Percentiles rank a stretch among this genome's conserved stretches.
Conservation (phyloP, 2,888 invertebrate species). For the Gortyna flavago region DNA sequence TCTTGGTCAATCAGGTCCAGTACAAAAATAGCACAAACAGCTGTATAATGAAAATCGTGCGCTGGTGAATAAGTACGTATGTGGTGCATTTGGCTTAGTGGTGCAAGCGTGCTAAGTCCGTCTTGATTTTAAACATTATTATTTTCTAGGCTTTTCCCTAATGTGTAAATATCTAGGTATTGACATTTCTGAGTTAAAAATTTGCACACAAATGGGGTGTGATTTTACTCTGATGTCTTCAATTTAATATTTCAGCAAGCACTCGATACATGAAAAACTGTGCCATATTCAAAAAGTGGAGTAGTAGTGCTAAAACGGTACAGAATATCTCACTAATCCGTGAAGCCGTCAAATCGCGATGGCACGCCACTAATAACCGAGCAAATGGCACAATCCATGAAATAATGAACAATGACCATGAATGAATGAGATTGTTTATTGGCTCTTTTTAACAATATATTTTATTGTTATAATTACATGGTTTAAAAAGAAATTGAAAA, state of each 20-base stretch:
- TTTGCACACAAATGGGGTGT: neutral
- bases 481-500: neutral
- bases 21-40: neutral
- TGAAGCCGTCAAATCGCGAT: conserved; percentile 53
- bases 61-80: neutral
- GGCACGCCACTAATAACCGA: conserved; percentile 43
- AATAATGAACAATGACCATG: conserved; percentile 32
- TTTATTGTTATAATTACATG: conserved; percentile 6
- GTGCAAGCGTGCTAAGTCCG: neutral
- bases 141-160: neutral
- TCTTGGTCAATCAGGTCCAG: neutral
- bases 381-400: conserved; percentile 42
- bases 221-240: neutral
- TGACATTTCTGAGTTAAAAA: no score
- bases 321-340: conserved; percentile 31
- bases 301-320: conserved; percentile 63
- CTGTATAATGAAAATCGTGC: neutral
- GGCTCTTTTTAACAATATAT: conserved; percentile 16
- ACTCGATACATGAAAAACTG: conserved; percentile 10
- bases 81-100: neutral
- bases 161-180: neutral
- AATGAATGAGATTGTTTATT: conserved; percentile 33
- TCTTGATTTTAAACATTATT: neutral
- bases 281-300: conserved; percentile 58
- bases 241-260: neutral